Evolutionary conservation across 2,113 vertebrate genomes (phyloP), one percentile per base, ranked within the genome.

Genomic region (Glaucidium brasilianum): DNA sequence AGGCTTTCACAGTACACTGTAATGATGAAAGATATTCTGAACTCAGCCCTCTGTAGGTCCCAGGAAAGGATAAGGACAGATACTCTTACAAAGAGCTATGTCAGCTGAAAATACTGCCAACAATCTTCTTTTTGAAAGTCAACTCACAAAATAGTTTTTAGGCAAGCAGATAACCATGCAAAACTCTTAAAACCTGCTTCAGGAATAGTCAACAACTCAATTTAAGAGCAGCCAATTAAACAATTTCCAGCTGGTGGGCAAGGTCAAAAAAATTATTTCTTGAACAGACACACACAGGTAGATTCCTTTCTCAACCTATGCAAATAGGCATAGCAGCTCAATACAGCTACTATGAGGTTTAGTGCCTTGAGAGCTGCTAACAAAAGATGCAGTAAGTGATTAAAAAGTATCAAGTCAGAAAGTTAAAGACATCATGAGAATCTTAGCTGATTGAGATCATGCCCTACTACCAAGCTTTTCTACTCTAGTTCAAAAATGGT

Each of bases 341-440:
- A 47, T 13, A 62, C 52, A 56, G 78, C 45, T 71, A 37, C 66
- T 35, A 3, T 3, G 11, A 84, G 59, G 63, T 64, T 78, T 80
- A 69, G 39, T n/a, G 53, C 53, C 62, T 74, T 27, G 32, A 72
- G 43, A 94, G 39, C 50, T 35, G 43, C 78, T 85, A 93, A 85
- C 43, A 39, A 43, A 82, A 88, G 66, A 83, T 10, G 3, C 18
- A 85, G 60, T 47, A 80, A 84, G 30, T 9, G 55, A 95, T 81
- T 89, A 91, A 91, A 92, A 95, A 30, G 73, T 23, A 45, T 62
- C 3, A 86, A 90, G 66, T 80, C 67, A 90, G 45, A 91, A 95
- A 90, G 58, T 9, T 88, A 64, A 88, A 88, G 58, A 30, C 25
- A 58, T 41, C 12, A 1, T 27, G 27, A 87, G 56, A 58, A 49